phyloP scores from a whole-genome alignment of 2,888 invertebrate genomes.

The Apamea monoglypha region DNA sequence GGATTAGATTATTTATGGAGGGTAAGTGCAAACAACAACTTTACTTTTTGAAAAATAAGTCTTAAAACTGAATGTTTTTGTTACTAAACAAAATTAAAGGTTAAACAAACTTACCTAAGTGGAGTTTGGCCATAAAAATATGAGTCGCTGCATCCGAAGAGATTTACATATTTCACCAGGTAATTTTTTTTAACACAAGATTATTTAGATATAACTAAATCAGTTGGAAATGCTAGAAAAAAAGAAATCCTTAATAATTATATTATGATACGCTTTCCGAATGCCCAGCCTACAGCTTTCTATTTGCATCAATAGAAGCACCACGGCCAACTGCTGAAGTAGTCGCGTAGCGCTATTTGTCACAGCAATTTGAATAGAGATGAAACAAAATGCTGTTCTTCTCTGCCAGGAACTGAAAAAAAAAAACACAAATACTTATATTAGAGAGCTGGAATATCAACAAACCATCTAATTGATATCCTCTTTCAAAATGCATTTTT shows the following conservation, averaged over 20 bases:
- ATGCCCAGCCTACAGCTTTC: background rate
- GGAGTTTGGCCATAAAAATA: background rate
- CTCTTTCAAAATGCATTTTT: too few relatives aligned
- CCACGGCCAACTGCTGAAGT: background rate
- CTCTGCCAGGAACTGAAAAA: background rate
- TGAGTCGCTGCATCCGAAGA: background rate
- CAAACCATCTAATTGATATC: too few relatives aligned
- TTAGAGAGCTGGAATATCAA: background rate
- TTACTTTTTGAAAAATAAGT: background rate
- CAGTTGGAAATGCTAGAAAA: background rate
- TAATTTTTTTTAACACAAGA: background rate
- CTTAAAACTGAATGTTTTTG: background rate
- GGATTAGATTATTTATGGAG: conserved; percentile 99
- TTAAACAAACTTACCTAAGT: background rate
- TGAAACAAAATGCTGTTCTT: too few relatives aligned
- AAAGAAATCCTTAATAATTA: background rate
- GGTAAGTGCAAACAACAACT: conserved; percentile 85
- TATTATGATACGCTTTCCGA: background rate
- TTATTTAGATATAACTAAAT: background rate
- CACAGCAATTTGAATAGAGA: background rate
- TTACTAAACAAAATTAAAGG: background rate
- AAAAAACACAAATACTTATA: background rate
- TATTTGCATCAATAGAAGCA: background rate
- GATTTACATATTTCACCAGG: background rate
- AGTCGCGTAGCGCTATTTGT: background rate